Conservation (phyloP, 53 echinoderm and acorn worm genomes). For the Paelopatides confundens region DNA sequence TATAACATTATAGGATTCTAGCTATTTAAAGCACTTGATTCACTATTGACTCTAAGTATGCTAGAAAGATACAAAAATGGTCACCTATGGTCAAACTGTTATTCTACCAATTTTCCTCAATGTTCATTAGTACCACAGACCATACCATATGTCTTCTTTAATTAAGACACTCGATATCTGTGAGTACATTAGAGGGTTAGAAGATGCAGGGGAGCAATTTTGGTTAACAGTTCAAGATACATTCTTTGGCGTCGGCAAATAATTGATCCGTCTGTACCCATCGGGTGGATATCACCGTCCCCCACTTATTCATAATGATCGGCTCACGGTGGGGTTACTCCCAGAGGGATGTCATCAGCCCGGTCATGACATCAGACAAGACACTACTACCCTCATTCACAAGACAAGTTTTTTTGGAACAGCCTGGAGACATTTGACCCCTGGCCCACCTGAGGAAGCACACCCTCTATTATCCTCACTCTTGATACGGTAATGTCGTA, state of each 20-base stretch:
- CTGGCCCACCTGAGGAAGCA: neutral
- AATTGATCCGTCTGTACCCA: slow-evolving; percentile 7
- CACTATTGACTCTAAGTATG: too few relatives aligned
- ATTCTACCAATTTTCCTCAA: too few relatives aligned
- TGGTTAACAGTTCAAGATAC: neutral
- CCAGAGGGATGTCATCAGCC: neutral
- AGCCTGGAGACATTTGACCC: slow-evolving; percentile 35
- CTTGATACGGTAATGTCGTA: neutral
- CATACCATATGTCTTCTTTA: too few relatives aligned
- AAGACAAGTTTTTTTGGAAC: slow-evolving; percentile 31
- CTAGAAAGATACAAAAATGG: too few relatives aligned
- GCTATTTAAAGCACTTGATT: too few relatives aligned
- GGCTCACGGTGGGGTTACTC: neutral
- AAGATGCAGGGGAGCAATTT: too few relatives aligned
- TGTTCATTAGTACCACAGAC: too few relatives aligned
- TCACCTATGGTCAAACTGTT: too few relatives aligned
- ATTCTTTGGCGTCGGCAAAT: slow-evolving; percentile 1
- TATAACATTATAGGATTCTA: too few relatives aligned
- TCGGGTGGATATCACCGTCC: neutral
- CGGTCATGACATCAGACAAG: neutral
- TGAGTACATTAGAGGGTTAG: too few relatives aligned
- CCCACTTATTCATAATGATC: neutral
- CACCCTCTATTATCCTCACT: neutral
- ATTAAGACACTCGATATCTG: too few relatives aligned
- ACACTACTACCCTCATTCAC: neutral